These are phyloP conservation scores for Mesopsocus fuscifrons DNA, from an alignment of 2,888 invertebrate genomes.

Conservation along the genomic window DNA sequence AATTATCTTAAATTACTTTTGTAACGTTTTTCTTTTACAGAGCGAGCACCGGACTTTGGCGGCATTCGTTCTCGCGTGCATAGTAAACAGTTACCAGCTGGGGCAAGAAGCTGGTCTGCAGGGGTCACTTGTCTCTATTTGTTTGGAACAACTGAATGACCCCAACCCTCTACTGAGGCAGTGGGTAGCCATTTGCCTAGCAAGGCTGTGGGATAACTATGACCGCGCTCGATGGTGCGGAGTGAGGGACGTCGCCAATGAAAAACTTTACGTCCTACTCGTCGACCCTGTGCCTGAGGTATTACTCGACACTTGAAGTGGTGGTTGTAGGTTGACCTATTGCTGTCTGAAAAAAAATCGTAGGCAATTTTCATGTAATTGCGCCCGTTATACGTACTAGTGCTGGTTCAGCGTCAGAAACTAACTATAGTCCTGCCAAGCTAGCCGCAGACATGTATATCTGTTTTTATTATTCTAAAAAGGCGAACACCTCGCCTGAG, in stretches of 20 bases:
- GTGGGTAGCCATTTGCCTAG: slow-evolving; percentile 88
- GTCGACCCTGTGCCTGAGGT: slow-evolving; percentile 76
- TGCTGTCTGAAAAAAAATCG: too few relatives aligned
- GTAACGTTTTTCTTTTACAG: slow-evolving; percentile 25
- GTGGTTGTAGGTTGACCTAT: too few relatives aligned
- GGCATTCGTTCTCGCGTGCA: slow-evolving; percentile 84
- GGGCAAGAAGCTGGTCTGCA: slow-evolving; percentile 85
- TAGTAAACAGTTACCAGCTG: slow-evolving; percentile 71
- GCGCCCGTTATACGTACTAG: too few relatives aligned
- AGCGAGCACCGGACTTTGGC: slow-evolving; percentile 79
- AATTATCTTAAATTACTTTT: too few relatives aligned
- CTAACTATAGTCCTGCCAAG: too few relatives aligned
- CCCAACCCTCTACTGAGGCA: slow-evolving; percentile 45
- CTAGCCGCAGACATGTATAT: too few relatives aligned
- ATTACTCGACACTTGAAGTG: too few relatives aligned
- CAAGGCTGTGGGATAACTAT: slow-evolving; percentile 74
- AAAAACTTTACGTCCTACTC: slow-evolving; percentile 69
- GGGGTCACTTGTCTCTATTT: slow-evolving; percentile 76
- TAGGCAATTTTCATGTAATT: too few relatives aligned
- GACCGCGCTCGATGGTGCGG: slow-evolving; percentile 88
- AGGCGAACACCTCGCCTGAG: too few relatives aligned
- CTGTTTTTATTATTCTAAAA: too few relatives aligned
- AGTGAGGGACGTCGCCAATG: slow-evolving; percentile 88
- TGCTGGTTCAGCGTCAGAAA: too few relatives aligned
- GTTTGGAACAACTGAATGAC: slow-evolving; percentile 73